These are phyloP conservation scores for Hirudinaria manillensis DNA, from an alignment of 2,888 invertebrate genomes.

Conservation along the genomic window DNA sequence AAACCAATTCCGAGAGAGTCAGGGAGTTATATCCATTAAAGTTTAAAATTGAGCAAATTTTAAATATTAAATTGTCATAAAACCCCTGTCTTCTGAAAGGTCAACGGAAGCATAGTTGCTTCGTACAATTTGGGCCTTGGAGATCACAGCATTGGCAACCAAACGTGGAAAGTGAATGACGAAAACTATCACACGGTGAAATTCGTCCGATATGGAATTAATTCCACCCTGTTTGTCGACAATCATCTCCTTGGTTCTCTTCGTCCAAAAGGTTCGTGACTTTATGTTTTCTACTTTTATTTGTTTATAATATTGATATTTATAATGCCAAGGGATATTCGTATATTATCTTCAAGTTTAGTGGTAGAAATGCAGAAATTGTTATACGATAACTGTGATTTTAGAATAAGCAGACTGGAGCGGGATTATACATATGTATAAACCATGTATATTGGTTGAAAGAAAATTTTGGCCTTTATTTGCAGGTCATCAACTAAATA, in stretches of 20 bases:
- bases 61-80: not conserved
- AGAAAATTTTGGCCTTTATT: no score
- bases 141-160: conserved; percentile 1
- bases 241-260: not conserved
- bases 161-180: not conserved
- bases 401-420: no score
- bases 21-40: not conserved
- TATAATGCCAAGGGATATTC: no score
- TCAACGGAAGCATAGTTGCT: not conserved
- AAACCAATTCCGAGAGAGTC: not conserved
- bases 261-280: not conserved
- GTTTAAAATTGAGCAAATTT: not conserved
- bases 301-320: no score
- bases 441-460: no score
- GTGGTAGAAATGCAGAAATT: no score
- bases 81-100: not conserved
- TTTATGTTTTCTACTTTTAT: not conserved
- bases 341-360: no score
- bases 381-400: no score
- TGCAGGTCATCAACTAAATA: conserved; percentile 3
- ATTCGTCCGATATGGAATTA: not conserved
- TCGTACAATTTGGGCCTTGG: conserved; percentile 8
- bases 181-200: not conserved
- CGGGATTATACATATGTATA: no score
- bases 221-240: conserved; percentile 4